phyloP scores from a whole-genome alignment of 2,888 invertebrate species.

The Drosophila affinis region DNA sequence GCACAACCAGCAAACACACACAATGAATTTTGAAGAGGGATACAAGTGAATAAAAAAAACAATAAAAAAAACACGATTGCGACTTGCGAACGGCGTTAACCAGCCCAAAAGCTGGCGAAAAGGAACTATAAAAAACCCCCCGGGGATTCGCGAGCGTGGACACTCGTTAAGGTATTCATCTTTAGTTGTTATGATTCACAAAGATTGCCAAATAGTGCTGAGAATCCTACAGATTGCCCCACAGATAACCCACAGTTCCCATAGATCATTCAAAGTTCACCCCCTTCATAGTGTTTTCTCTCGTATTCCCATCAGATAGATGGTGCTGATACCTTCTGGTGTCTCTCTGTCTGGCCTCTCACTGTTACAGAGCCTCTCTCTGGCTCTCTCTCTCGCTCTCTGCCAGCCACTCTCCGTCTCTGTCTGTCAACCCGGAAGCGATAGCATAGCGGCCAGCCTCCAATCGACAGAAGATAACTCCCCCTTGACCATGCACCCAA shows the following conservation, averaged over 20 bases:
- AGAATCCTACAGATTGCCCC: background rate
- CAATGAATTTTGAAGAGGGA: constrained; percentile 70
- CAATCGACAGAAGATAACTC: constrained; percentile 40
- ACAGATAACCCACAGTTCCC: too few species aligned
- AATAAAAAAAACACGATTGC: constrained; percentile 9
- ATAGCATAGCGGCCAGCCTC: constrained; percentile 25
- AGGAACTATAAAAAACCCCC: background rate
- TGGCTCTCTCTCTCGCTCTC: background rate
- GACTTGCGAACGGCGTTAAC: constrained; percentile 63
- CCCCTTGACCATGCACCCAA: constrained; percentile 34
- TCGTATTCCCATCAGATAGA: background rate
- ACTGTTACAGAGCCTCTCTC: constrained; percentile 2
- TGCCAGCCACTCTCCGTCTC: background rate
- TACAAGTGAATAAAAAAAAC: constrained; percentile 32
- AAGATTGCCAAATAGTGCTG: background rate
- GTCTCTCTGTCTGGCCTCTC: background rate
- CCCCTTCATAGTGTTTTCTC: too few species aligned
- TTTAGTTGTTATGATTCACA: constrained; percentile 20
- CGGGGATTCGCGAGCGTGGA: background rate
- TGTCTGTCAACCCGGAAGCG: constrained; percentile 34
- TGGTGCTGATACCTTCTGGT: background rate
- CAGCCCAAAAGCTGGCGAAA: constrained; percentile 20
- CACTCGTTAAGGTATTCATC: background rate
- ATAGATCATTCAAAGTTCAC: background rate
- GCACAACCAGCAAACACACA: constrained; percentile 46